Evolutionary conservation across 2,797 vertebrate genomes (phyloP), one percentile per base, ranked within the genome.

Genomic region (Hippopotamyrus pictus): DNA sequence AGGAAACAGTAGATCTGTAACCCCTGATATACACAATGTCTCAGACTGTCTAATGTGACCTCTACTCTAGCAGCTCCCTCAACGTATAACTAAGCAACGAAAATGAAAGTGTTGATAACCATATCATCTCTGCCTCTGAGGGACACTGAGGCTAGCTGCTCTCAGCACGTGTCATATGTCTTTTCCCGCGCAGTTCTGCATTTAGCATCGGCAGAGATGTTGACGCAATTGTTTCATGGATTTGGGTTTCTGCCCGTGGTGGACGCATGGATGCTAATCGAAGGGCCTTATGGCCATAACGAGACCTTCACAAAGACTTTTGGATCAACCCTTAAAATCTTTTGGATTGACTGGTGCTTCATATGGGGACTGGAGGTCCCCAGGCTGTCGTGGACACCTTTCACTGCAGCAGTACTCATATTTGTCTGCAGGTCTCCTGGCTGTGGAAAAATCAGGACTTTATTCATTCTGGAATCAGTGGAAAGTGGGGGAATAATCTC

Each of bases 401-500:
- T 57, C 19, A 59, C 89, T 65, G 82, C 85, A 19, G 62, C 84
- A 89, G 73, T 82, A 76, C 50, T 33, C 82, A 22, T 69, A 69
- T 83, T 53, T 37, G 62, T 88, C 59, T 86, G 88, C 89, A 83
- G 87, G 88, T 88, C 69, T 85, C 53, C 88, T 91, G 88, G 90
- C 88, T 65, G n/a, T 22, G 48, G 57, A 46, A 82, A 82, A 50
- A 29, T 82, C 59, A 87, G 37, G 44, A 62, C 50, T 91, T 91
- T 88, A 90, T 89, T 91, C 89, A 89, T 88, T 89, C 90, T 92
- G 89, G 46, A 91, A 76, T 89, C 82, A 89, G 88, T 44, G 57
- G 46, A 84, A 29, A 85, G 87, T 59, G 50, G 84, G 88, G 54
- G 83, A 73, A 88, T 87, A 44, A 87, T 62, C 22, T 62, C n/a